These are phyloP conservation scores for Craterocephalus amniculus DNA, from an alignment of 2,797 vertebrate genomes.

Conservation along the genomic window DNA sequence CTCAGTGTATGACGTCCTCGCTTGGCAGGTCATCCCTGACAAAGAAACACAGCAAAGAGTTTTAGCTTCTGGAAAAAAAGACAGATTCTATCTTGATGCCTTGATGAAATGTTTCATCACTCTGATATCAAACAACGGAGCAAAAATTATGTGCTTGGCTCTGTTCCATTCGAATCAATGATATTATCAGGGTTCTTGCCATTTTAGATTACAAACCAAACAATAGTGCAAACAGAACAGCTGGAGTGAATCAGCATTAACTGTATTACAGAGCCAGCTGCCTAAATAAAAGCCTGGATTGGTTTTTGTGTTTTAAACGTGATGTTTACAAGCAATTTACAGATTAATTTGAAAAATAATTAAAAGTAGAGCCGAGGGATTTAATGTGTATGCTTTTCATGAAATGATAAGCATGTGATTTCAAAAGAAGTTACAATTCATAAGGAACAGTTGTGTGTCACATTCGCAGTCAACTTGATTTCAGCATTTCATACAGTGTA, in stretches of 20 bases:
- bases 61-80: constrained; percentile 5
- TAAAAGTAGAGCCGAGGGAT: constrained; percentile 28
- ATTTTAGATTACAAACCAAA: constrained; percentile 53
- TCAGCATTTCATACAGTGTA: background rate
- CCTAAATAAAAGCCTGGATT: constrained; percentile 52
- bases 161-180: constrained; percentile 41
- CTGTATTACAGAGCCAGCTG: constrained; percentile 51
- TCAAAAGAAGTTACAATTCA: constrained; percentile 4
- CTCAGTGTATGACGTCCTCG: constrained; percentile 97
- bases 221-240: constrained; percentile 51
- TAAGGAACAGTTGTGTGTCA: background rate
- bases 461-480: constrained; percentile 6
- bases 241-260: constrained; percentile 32
- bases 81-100: background rate
- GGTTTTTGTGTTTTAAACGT: constrained; percentile 47
- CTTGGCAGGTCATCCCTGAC: constrained; percentile 98
- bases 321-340: constrained; percentile 52
- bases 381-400: constrained; percentile 25
- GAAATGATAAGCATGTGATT: constrained; percentile 18
- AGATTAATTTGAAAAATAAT: constrained; percentile 44
- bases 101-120: constrained; percentile 44
- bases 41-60: constrained; percentile 26
- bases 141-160: constrained; percentile 64
- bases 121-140: constrained; percentile 43
- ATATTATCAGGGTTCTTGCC: constrained; percentile 41